Evolutionary conservation across 2,113 vertebrate genomes (phyloP).

Genomic region (Ibidorhyncha struthersii): DNA sequence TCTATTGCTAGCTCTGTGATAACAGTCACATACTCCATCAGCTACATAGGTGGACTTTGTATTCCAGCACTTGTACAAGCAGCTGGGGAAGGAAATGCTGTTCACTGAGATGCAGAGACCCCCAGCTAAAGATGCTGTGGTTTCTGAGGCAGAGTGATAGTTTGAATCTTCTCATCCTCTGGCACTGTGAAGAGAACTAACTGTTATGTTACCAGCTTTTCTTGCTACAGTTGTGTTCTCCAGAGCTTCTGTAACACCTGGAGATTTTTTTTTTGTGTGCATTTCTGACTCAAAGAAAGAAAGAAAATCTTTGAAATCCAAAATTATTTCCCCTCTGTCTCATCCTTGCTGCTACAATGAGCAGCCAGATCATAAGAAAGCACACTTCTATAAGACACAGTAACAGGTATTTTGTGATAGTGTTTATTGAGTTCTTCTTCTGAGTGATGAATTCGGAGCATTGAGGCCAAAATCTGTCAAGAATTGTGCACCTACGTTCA

Average conservation of each 20-base stretch:
- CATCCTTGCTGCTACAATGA: neutral
- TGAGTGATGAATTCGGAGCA: neutral
- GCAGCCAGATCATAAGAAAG: neutral
- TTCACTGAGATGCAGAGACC: neutral
- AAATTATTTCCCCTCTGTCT: neutral
- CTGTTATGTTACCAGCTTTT: fast-evolving
- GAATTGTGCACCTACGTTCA: neutral
- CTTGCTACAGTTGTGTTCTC: neutral
- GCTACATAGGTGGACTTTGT: neutral
- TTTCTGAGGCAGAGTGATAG: neutral
- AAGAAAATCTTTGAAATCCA: neutral
- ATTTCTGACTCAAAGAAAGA: neutral
- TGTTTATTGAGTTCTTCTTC: neutral
- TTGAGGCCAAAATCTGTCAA: neutral
- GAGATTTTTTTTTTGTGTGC: neutral
- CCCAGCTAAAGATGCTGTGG: neutral
- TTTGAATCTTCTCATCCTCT: neutral
- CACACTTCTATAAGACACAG: neutral
- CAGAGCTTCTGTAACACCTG: neutral
- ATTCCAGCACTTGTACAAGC: neutral
- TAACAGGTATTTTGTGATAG: neutral
- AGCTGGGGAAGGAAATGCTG: neutral
- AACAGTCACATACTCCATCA: neutral
- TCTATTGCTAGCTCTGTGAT: neutral
- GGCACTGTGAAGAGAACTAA: neutral